Conservation (phyloP, 2,113 vertebrate genomes). For the Sylvicapra grimmia region DNA sequence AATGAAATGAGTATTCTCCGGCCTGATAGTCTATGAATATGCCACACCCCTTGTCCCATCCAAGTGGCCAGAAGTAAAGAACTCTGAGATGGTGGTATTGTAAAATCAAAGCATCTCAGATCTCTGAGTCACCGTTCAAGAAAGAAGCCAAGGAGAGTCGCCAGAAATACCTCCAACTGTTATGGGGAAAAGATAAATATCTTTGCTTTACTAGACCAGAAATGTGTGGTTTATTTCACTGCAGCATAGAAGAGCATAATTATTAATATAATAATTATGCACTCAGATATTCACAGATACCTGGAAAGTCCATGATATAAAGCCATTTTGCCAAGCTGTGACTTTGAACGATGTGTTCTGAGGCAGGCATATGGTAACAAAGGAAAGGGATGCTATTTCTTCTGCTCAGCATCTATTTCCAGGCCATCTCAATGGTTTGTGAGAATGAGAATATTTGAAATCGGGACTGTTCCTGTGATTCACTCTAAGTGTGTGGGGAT, state of each 20-base stretch:
- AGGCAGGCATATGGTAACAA: neutral
- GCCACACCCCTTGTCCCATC: neutral
- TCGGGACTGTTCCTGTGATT: neutral
- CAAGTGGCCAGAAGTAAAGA: neutral
- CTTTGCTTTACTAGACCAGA: neutral
- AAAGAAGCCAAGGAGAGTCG: neutral
- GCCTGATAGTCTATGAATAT: neutral
- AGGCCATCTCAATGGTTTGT: neutral
- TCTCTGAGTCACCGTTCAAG: neutral
- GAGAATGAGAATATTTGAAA: neutral
- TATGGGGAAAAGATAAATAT: neutral
- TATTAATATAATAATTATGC: neutral
- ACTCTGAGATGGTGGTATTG: neutral
- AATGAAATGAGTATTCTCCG: neutral
- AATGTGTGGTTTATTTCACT: neutral
- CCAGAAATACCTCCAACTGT: neutral
- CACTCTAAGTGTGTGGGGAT: neutral
- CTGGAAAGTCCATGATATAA: neutral
- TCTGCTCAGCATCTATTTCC: neutral
- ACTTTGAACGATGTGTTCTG: neutral
- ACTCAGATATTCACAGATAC: neutral
- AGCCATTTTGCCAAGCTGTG: neutral
- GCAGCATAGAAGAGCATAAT: neutral
- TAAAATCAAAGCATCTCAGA: neutral
- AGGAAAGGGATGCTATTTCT: neutral